phyloP scores from a whole-genome alignment of 1,140 invertebrate species.

The Holcopasites calliopsidis region DNA sequence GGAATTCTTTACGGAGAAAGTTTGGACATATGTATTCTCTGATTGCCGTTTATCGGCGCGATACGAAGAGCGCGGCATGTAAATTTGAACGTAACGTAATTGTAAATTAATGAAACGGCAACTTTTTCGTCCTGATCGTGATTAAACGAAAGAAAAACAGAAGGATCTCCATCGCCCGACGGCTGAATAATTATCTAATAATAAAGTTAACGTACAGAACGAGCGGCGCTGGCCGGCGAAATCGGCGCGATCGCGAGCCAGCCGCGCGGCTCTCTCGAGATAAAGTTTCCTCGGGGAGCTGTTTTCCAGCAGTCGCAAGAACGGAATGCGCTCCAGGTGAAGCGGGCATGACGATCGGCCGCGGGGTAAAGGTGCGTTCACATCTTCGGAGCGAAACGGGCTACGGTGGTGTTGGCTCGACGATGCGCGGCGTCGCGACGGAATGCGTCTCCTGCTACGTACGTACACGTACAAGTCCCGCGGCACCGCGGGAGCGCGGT shows the following conservation, averaged over 20 bases:
- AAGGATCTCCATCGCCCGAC: not conserved
- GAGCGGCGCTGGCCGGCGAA: not conserved
- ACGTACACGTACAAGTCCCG: too few species aligned
- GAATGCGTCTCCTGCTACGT: not conserved
- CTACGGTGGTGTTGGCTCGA: not conserved
- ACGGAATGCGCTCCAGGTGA: slow-evolving; percentile 22
- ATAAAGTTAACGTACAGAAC: slow-evolving; percentile 2
- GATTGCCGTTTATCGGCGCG: slow-evolving; percentile 7
- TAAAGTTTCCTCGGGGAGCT: not conserved
- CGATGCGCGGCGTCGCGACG: slow-evolving; percentile 3
- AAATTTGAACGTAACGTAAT: not conserved
- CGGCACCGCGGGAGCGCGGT: not conserved
- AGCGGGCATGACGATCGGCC: slow-evolving; percentile 5
- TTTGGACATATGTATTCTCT: slow-evolving; percentile 53
- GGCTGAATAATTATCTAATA: not conserved
- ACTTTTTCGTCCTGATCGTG: too few species aligned
- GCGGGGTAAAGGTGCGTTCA: slow-evolving; percentile 33
- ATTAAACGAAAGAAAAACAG: too few species aligned
- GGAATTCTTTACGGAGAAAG: slow-evolving; percentile 72
- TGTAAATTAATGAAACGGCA: too few species aligned
- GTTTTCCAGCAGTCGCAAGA: slow-evolving; percentile 21
- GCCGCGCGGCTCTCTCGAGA: not conserved
- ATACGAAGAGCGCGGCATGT: not conserved
- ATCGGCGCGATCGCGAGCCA: not conserved
- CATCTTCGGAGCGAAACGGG: not conserved